phyloP scores from a whole-genome alignment of 2,888 invertebrate species.

The Perizoma flavofasciatum region DNA sequence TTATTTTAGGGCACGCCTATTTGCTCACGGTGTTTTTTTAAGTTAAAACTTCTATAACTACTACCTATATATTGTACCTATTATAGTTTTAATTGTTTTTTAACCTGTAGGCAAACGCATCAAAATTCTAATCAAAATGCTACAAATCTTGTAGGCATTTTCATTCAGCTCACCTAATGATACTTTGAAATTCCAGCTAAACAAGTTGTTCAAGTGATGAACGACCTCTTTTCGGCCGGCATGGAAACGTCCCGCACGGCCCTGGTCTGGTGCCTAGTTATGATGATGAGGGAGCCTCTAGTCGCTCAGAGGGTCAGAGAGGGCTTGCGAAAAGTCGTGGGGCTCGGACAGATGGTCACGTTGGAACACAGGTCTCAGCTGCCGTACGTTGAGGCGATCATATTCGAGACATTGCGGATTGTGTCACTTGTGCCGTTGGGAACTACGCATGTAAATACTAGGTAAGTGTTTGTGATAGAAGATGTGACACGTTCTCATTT shows the following conservation, averaged over 20 bases:
- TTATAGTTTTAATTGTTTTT: no score
- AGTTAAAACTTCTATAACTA: no score
- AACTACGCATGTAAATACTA: conserved; percentile 91
- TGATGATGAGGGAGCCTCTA: conserved; percentile 91
- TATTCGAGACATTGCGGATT: conserved; percentile 90
- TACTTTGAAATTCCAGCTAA: conserved; percentile 82
- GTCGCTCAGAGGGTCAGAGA: conserved; percentile 89
- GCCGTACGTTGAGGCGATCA: conserved; percentile 91
- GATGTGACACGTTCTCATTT: neutral
- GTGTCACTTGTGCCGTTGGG: conserved; percentile 93
- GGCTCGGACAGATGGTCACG: conserved; percentile 87
- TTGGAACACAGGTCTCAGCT: conserved; percentile 89
- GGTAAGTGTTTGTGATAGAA: conserved; percentile 79
- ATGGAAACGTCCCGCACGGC: conserved; percentile 95
- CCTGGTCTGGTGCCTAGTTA: conserved; percentile 91
- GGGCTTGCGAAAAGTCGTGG: conserved; percentile 89
- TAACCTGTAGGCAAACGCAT: no score
- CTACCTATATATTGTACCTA: no score
- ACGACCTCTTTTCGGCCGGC: conserved; percentile 93
- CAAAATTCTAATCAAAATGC: no score
- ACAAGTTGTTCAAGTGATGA: conserved; percentile 93
- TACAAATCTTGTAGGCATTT: no score
- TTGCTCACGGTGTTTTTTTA: no score
- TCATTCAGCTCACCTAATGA: no score
- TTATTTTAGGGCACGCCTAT: no score